A percentile compares a stretch with the other conserved stretches of the same genome.
phyloP scores from a whole-genome alignment of 1,140 invertebrate species.

The Coenobita brevimanus region DNA sequence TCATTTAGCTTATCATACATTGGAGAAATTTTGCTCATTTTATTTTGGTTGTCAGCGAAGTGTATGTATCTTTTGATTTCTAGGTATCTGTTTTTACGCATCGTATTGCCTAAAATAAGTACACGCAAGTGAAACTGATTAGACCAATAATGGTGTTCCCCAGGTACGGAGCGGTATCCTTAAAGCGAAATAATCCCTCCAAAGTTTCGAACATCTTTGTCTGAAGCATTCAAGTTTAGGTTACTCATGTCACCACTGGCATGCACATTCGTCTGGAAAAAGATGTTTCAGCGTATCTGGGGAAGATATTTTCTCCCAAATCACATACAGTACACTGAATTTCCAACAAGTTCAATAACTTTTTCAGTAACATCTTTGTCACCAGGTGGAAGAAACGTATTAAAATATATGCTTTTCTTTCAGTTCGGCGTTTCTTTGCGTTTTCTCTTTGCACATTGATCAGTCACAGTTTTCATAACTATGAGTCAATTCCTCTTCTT shows the following conservation, averaged over 20 bases:
- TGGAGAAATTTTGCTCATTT: conserved; percentile 29
- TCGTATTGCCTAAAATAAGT: conserved; percentile 1
- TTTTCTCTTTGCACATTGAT: too few relatives aligned
- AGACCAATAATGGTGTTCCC: conserved; percentile 21
- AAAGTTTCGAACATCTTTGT: conserved; percentile 19
- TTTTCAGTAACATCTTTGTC: conserved; percentile 4
- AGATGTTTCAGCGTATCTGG: neutral
- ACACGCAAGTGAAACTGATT: neutral
- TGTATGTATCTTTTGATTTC: too few relatives aligned
- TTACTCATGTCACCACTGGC: neutral
- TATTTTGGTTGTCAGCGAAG: conserved; percentile 13
- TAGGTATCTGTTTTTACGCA: neutral
- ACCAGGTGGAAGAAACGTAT: neutral
- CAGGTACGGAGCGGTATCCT: conserved; percentile 3
- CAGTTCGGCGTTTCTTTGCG: too few relatives aligned
- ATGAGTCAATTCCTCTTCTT: too few relatives aligned
- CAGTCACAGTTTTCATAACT: too few relatives aligned
- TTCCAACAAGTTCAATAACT: neutral
- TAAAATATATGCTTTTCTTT: neutral
- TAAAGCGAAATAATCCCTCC: neutral
- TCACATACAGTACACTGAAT: neutral
- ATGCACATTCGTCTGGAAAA: neutral
- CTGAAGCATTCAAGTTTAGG: conserved; percentile 5
- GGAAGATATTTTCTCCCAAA: neutral
- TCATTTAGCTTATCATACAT: conserved; percentile 25